Evolutionary conservation across 2,113 vertebrate species (phyloP), one percentile per base, ranked within the genome.

Genomic region (Rissa tridactyla): DNA sequence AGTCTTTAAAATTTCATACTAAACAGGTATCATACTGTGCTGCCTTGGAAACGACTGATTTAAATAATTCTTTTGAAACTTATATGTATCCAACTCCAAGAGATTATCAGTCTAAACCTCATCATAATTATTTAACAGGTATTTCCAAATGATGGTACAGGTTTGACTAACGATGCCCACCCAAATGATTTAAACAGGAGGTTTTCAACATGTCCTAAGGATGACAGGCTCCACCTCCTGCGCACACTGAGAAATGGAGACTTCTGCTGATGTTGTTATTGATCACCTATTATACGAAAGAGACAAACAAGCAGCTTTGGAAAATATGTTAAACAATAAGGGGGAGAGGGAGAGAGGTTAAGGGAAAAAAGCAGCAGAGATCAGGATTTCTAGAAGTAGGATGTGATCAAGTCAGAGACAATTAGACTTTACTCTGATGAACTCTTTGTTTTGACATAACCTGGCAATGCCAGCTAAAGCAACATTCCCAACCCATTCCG

Each of bases 401-500:
- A 82, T 65, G 36, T 23, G 27, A 91, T 65, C 61, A 36, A 1
- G 1, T 49, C 52, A 57, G 34, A 69, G 49, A 49, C 21, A 52
- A 57, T 55, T 30, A 65, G 32, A 55, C 57, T 76, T 90, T 49
- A 91, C 38, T 51, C 42, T n/a, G 44, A 89, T 57, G 22, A 95
- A 82, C 70, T 69, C 60, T 73, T 77, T 57, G 75, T 79, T 90
- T 82, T 87, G 91, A 89, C 70, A 85, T 79, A 82, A 64, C 44
- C 81, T 95, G 81, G 87, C 93, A 91, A 8, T 6, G 2, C 44
- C 42, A 68, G 29, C 75, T 86, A 88, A 88, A 27, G 15, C 69
- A 71, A 81, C 65, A 94, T 65, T 88, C 65, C 82, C 57, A 71
- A 79, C 73, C 95, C 38, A 82, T 62, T 91, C 90, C 93, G 46